Percentiles rank a stretch among this genome's conserved stretches.
These are phyloP conservation scores for Sanderia malayensis DNA, from an alignment of 30 jellyfish, hydroid and myxozoan species.

Conservation along the genomic window DNA sequence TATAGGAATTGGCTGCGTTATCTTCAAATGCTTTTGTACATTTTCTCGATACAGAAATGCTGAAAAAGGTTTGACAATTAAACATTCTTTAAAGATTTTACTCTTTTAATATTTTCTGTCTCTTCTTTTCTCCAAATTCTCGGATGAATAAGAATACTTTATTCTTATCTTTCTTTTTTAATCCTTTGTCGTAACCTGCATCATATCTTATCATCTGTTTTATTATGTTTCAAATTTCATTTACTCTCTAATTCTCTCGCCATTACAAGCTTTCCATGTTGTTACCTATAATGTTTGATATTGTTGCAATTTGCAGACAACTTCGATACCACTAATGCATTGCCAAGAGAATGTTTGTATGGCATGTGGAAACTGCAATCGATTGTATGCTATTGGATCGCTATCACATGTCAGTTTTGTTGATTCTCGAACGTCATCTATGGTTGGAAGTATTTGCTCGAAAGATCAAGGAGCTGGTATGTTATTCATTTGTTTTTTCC, in stretches of 20 bases:
- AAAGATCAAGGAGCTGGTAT: slow-evolving; percentile 96
- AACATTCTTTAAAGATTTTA: too few relatives aligned
- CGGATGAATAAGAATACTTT: too few relatives aligned
- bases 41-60: slow-evolving; percentile 61
- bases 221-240: too few relatives aligned
- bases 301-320: slow-evolving; percentile 34
- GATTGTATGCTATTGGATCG: slow-evolving; percentile 92
- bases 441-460: slow-evolving; percentile 85
- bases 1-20: slow-evolving; percentile 79
- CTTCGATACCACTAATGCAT: slow-evolving; percentile 76
- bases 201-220: too few relatives aligned
- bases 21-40: slow-evolving; percentile 90
- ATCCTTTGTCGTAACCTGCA: too few relatives aligned
- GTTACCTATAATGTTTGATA: too few relatives aligned
- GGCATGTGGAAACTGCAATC: slow-evolving; percentile 65
- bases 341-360: slow-evolving; percentile 94
- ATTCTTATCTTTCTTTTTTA: too few relatives aligned
- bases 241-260: too few relatives aligned
- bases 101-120: too few relatives aligned
- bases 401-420: slow-evolving; percentile 91
- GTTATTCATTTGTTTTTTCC: neutral
- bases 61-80: slow-evolving; percentile 58
- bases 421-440: slow-evolving; percentile 71
- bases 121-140: too few relatives aligned
- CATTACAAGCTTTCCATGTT: too few relatives aligned